Evolutionary conservation across 2,888 invertebrate genomes (phyloP), one percentile per base, ranked within the genome.

Genomic region (Antheraea assamensis): DNA sequence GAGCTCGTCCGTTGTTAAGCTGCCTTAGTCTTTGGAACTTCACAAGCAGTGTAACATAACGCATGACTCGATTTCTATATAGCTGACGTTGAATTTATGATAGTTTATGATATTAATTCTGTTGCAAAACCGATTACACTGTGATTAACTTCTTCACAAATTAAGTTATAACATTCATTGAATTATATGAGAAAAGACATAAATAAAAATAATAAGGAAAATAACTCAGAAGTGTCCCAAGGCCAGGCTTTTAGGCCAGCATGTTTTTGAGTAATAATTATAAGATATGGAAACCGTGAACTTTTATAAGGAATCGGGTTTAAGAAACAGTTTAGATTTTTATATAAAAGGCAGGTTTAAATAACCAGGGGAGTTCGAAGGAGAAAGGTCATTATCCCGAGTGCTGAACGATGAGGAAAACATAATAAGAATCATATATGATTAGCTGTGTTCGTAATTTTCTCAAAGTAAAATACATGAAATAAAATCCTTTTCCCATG

Each of bases 1-100:
- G 89, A 87, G 83, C 82, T 76, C 80, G 82, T 78, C 83, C 81
- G 61, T 30, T 64, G 81, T 83, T 83, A 83, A 87, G 83, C 81
- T 85, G 81, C 80, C n/a, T 78, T 30, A 64, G 61, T 81, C 80
- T 81, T 78, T 79, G 78, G 72, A 76, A 77, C 79, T 73, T 74
- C 73, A 76, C 81, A 81, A 76, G 81, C 80, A 80, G 77, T 76
- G 31, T 73, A 61, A 24, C 61, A 27, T 27, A 61, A 61, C 24
- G 61, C 15, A 27, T 27, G 27, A 27, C 3, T 17, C 27, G 27
- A 64, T 15, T n/a, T 58, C 24, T 24, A 58, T 58, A 24, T 58
- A 52, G 19, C 19, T 52, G 5, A n/a, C n/a, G 52, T 58, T 58
- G 24, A 24, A 2, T 24, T 58, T 58, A 58, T 58, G 24, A n/a